Evolutionary conservation across 2,797 vertebrate genomes (phyloP), one percentile per base, ranked within the genome.

Genomic region (Coranthus polyacanthus): DNA sequence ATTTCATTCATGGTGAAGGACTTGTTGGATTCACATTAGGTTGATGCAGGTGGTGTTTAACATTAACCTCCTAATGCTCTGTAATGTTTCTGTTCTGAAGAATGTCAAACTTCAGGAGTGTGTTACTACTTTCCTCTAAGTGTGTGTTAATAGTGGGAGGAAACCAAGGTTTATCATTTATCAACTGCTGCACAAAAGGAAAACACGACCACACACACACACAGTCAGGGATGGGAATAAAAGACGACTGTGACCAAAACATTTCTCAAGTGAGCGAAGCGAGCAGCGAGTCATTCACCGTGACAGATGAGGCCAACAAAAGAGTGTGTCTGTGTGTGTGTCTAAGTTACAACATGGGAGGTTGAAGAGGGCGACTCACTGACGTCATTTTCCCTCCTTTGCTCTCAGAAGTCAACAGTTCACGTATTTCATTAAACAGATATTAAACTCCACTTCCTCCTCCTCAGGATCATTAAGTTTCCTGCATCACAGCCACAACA

Each of bases 391-490:
- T 15, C 38, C 17, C n/a, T 18, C 38, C 17, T 62, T 49, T 43
- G 36, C 34, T 61, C 55, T 45, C 53, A 38, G 37, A 38, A 38
- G 26, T 17, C n/a, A 17, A 34, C 3, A 12, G 3, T 29, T 17
- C 26, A n/a, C 12, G 15, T 18, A 55, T 55, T 41, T 41, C 36
- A 55, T 55, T 55, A 55, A 55, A 55, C 36, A 41, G 36, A 39
- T 55, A 41, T 37, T 41, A 55, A 44, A 41, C 36, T 55, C 52
- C 37, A 22, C 37, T 55, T 55, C 52, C 52, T 38, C 12, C 37
- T 38, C 24, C 24, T 67, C n/a, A 24, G 58, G 26, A 57, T 61
- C 50, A 68, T 51, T 70, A 39, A 57, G 64, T 54, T 68, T 47
- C 26, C 50, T 65, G 55, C 37, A 58, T 67, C n/a, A 41, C 15